Evolutionary conservation across 2,797 vertebrate species (phyloP).

Genomic region (Heteromormyrus szaboi): DNA sequence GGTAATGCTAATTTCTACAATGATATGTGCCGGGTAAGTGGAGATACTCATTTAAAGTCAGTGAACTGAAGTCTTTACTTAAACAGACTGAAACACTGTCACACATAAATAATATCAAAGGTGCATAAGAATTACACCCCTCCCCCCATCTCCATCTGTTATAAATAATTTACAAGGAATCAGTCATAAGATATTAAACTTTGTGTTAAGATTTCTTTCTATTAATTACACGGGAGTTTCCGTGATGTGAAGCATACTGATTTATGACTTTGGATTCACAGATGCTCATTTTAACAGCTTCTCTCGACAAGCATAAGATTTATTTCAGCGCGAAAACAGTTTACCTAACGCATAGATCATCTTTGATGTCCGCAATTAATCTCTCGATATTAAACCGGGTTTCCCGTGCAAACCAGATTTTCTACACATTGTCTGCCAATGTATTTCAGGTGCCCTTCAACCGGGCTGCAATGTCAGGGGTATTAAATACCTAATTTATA

Average conservation of each 20-base stretch:
- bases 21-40: background rate
- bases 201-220: background rate
- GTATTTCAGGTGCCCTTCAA: slow-evolving; percentile 18
- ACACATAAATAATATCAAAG: background rate
- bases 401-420: background rate
- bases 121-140: background rate
- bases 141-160: background rate
- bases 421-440: background rate
- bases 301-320: background rate
- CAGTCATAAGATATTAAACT: slow-evolving; percentile 7
- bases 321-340: background rate
- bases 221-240: background rate
- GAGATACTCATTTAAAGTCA: background rate
- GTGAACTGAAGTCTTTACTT: background rate
- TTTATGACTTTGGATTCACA: slow-evolving; percentile 4
- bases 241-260: background rate
- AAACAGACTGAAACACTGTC: background rate
- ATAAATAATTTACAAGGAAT: background rate
- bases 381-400: slow-evolving; percentile 10
- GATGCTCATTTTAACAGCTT: background rate
- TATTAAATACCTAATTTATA: slow-evolving; percentile 9
- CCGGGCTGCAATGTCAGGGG: slow-evolving; percentile 15
- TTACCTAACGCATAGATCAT: background rate
- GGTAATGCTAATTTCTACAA: background rate
- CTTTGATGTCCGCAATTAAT: slow-evolving; percentile 1